These are phyloP conservation scores for Trinorchestia longiramus DNA, from an alignment of 1,140 invertebrate genomes.

Conservation along the genomic window DNA sequence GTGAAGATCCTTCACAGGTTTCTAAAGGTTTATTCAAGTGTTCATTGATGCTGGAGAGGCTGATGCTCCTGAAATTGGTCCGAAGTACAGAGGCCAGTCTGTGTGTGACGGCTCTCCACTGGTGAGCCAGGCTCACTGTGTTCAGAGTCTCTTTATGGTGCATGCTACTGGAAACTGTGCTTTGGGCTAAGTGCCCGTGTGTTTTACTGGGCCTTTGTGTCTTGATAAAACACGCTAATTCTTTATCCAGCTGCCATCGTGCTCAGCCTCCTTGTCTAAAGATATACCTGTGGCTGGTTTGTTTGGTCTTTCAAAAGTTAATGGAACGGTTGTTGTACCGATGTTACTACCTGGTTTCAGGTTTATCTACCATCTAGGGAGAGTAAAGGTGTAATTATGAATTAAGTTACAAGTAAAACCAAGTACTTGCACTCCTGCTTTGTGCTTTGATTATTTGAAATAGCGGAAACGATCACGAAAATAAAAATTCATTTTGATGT, in stretches of 20 bases:
- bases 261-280: not conserved
- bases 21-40: conserved; percentile 50
- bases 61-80: conserved; percentile 12
- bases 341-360: no score
- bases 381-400: not conserved
- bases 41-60: conserved; percentile 26
- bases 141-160: not conserved
- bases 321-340: not conserved
- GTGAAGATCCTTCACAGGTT: conserved; percentile 11
- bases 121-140: not conserved
- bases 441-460: no score
- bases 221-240: conserved; percentile 44
- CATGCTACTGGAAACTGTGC: conserved; percentile 20
- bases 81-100: not conserved
- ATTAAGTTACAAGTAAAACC: not conserved
- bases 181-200: conserved; percentile 33
- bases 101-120: not conserved
- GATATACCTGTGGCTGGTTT: not conserved
- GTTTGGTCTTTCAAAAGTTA: not conserved
- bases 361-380: not conserved
- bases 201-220: conserved; percentile 20
- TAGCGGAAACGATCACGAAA: not conserved
- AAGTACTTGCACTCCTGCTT: not conserved
- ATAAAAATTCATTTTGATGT: not conserved
- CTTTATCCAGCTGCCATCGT: not conserved